phyloP scores from a whole-genome alignment of 2,888 invertebrate species.

The Spilosoma lubricipeda region DNA sequence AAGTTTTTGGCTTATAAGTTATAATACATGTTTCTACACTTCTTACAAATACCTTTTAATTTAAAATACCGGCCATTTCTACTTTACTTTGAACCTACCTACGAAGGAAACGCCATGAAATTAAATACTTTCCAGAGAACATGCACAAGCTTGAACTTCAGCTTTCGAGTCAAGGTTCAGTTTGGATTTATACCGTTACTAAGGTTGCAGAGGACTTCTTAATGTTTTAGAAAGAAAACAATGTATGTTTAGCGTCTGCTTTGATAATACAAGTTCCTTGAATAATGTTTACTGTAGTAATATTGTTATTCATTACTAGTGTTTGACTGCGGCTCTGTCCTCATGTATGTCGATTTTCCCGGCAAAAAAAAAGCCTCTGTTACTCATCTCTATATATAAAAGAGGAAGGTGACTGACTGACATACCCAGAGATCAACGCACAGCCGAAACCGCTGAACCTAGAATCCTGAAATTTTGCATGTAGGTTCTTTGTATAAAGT shows the following conservation, averaged over 20 bases:
- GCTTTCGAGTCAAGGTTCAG: not conserved
- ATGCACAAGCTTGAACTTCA: not conserved
- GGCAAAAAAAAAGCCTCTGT: no score
- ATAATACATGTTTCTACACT: slow-evolving; percentile 26
- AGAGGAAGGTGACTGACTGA: no score
- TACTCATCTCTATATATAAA: no score
- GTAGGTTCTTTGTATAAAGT: no score
- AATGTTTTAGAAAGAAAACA: not conserved
- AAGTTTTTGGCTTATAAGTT: not conserved
- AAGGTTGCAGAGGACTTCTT: not conserved
- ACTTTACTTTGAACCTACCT: not conserved
- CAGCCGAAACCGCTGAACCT: no score
- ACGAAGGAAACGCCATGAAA: not conserved
- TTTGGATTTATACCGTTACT: not conserved
- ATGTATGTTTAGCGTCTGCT: not conserved
- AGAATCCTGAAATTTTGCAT: no score
- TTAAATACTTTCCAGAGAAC: not conserved
- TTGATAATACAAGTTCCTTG: not conserved
- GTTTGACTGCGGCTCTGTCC: no score
- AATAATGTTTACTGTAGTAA: no score
- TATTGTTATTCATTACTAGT: no score
- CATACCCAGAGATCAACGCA: no score
- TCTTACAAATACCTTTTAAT: not conserved
- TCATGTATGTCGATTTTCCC: no score
- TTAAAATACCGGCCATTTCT: not conserved